Base-by-base conservation (phyloP, 1,140 invertebrate species). In the Bombus turneri region DNA sequence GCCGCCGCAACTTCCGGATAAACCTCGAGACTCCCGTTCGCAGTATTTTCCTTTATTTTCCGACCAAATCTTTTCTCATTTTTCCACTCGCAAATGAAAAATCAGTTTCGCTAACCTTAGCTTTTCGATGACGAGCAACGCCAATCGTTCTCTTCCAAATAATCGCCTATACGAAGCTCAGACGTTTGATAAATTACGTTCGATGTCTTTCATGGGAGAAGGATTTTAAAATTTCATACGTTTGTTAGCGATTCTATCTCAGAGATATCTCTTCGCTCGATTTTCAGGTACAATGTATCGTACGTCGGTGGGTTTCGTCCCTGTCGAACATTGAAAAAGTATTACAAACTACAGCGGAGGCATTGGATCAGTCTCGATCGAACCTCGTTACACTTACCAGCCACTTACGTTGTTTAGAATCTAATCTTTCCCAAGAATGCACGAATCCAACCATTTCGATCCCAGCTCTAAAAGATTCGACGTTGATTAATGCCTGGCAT, bases 1-100 rank as follows among this genome's bases (percentile, higher is more conserved):
- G 5, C n/a, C 15, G 47, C 47, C 81, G 43, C 59, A 34, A 22
- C 53, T 86, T 75, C 64, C 86, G 79, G 82, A 85, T 87, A 76
- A 81, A 84, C 22, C 39, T 22, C 28, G 15, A 22, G 15, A 22
- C 62, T 31, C 62, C 12, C 31, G 64, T 31, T 34, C 18, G 1
- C 18, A 1, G 18, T 53, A 34, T 31, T 86, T 79, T 71, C 34
- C 72, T 1, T 9, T 75, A 69, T 71, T 25, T 34, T 68, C 31
- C 8, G 1, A 22, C 0, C 9, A 4, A 25, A 37, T 25, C 8
- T n/a, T 22, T 18, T 10, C 6, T 9, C 31, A 1, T 37, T 34
- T 10, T 25, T 10, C 8, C 2, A 34, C 13, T 64, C n/a, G 31
- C n/a, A 4, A 66, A 18, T 15, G 15, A 18, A 31, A 31, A 34